Evolutionary conservation across 2,888 invertebrate species (phyloP), one percentile per base, ranked within the genome.

Genomic region (Netelia virgata): DNA sequence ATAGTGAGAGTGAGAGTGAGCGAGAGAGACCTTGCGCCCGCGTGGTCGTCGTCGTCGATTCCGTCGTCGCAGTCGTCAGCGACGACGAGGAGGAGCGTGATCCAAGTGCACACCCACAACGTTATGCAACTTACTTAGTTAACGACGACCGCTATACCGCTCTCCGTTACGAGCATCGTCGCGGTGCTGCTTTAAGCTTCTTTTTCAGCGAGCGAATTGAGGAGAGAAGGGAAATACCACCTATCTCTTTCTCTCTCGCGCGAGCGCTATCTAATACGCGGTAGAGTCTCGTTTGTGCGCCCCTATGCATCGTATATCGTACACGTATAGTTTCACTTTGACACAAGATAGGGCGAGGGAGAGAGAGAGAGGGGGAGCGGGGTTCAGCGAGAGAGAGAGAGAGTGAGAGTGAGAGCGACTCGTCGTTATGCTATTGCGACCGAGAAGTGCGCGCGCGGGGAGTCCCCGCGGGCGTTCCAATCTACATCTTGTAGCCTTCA

Each of bases 401-500:
- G 53, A 53, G 50, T 10, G 50, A 50, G 53, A 11, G 16, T n/a
- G 57, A 57, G 16, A 28, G 55, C 72, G 57, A 69, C 28, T 77
- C 81, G 84, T 78, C 69, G 83, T 81, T 84, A 64, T 77, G 77
- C 57, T 78, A 84, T 82, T 84, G 82, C 84, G 74, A 84, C 69
- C 74, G 73, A 69, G 73, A 74, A 81, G 84, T 18, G 57, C 57
- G 41, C 47, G 64, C 57, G 69, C 50, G 76, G 53, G 63, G 74
- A 86, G 78, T 73, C 82, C 87, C 84, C 69, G 69, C 82, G 72
- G 86, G 83, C 83, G 82, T 86, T 78, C 83, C 85, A 86, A 86
- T 88, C 84, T 88, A 84, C 86, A 88, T 90, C 87, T 88, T 86
- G 88, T 89, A 92, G 91, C 93, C 92, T 92, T 92, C 92, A 92